Evolutionary conservation across 1,140 invertebrate genomes (phyloP).

Genomic region (Anastatus disparis): DNA sequence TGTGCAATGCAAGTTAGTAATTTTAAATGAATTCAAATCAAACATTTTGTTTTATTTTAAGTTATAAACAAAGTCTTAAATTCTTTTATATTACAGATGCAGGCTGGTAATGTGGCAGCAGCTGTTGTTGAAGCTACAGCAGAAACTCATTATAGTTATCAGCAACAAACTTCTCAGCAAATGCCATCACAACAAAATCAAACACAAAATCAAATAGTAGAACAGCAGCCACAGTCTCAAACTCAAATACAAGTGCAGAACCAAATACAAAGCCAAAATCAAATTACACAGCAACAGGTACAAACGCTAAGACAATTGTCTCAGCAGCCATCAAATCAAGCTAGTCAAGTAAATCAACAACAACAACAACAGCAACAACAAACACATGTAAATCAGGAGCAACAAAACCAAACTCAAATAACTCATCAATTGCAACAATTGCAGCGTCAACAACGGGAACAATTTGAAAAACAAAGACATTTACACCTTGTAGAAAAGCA

Average conservation of each 20-base stretch:
- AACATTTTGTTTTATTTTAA: background rate
- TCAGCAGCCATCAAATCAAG: constrained; percentile 55
- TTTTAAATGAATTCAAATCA: background rate
- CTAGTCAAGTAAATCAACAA: constrained; percentile 56
- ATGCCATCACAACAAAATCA: constrained; percentile 57
- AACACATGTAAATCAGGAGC: constrained; percentile 41
- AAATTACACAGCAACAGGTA: constrained; percentile 65
- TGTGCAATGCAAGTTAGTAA: constrained; percentile 66
- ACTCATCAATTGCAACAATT: constrained; percentile 61
- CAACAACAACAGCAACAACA: constrained; percentile 52
- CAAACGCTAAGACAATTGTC: constrained; percentile 66
- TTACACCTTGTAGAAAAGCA: constrained; percentile 61
- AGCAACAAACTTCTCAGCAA: constrained; percentile 62
- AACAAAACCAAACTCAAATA: constrained; percentile 46
- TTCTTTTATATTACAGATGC: constrained; percentile 52
- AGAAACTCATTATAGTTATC: constrained; percentile 62
- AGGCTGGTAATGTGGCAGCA: constrained; percentile 61
- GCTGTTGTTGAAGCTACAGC: constrained; percentile 61
- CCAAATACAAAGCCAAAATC: constrained; percentile 62
- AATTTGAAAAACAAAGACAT: constrained; percentile 60
- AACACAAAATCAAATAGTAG: constrained; percentile 60
- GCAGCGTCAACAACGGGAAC: constrained; percentile 60
- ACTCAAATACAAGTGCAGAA: constrained; percentile 63
- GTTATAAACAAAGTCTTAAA: background rate
- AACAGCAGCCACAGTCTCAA: constrained; percentile 61